Evolutionary conservation across 2,797 vertebrate species (phyloP).

Genomic region (Channallabes apus): DNA sequence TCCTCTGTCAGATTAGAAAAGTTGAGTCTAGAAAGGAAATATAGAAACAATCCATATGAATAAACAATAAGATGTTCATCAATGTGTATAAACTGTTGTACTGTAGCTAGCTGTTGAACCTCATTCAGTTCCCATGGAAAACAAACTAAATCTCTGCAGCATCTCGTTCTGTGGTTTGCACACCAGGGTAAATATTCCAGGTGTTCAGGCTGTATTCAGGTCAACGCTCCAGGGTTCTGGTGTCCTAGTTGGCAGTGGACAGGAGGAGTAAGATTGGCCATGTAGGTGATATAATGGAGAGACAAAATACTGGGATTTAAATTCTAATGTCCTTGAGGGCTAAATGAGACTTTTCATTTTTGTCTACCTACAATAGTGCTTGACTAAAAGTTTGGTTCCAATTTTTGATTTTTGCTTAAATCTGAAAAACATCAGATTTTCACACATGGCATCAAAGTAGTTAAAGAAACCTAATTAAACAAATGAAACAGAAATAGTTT

Average conservation of each 20-base stretch:
- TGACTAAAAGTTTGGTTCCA: no score
- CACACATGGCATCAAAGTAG: no score
- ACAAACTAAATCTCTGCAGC: neutral
- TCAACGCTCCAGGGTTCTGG: neutral
- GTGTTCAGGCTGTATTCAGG: neutral
- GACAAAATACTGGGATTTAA: neutral
- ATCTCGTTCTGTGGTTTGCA: neutral
- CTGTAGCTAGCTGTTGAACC: neutral
- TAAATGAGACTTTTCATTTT: neutral
- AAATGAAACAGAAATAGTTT: no score
- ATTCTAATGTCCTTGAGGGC: neutral
- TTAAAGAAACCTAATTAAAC: no score
- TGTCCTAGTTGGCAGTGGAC: no score
- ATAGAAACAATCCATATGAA: neutral
- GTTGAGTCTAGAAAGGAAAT: neutral
- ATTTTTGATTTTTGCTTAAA: no score
- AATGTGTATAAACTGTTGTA: no score
- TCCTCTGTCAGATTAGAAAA: neutral
- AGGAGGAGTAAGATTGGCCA: neutral
- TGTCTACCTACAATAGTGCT: no score
- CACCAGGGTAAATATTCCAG: neutral
- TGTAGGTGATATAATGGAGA: neutral
- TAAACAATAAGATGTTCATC: neutral
- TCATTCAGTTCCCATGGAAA: neutral
- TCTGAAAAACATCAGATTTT: no score